Percentiles rank a stretch among this genome's conserved stretches.
Conservation (phyloP, 2,888 invertebrate genomes). For the Augochlorella aurata region DNA sequence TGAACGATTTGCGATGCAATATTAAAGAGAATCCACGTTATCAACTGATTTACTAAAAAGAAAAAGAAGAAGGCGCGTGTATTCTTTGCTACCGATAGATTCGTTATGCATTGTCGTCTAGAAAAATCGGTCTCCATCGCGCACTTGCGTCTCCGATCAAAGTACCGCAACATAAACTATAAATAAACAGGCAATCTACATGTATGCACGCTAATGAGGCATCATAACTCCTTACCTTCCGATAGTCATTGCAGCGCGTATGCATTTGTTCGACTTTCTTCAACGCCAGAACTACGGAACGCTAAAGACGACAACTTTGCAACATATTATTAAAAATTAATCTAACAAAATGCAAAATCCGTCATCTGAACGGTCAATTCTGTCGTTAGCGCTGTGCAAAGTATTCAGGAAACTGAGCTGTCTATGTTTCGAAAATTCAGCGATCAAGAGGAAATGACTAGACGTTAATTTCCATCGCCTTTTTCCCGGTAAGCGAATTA, state of each 20-base stretch:
- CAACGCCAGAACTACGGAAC: neutral
- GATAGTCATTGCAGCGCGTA: neutral
- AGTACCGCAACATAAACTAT: conserved; percentile 11
- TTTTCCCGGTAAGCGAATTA: neutral
- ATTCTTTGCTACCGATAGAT: neutral
- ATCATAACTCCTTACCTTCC: conserved; percentile 24
- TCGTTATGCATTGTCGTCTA: neutral
- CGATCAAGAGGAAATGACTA: neutral
- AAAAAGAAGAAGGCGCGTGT: neutral
- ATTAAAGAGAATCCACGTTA: neutral
- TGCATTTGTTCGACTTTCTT: neutral
- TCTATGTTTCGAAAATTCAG: no score
- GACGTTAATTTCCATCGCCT: neutral
- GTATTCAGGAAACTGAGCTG: no score
- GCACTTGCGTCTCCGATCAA: neutral
- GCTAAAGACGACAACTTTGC: neutral
- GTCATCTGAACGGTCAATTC: no score
- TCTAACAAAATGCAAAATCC: no score
- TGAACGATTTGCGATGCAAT: no score
- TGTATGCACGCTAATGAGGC: neutral
- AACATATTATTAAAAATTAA: neutral
- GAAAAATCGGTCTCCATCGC: neutral
- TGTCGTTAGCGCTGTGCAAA: no score
- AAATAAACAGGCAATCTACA: conserved; percentile 17
- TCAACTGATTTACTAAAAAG: neutral